Percentiles rank a stretch among this genome's conserved stretches.
Evolutionary conservation across 2,113 vertebrate genomes (phyloP).

Genomic region (Semicossyphus pulcher): DNA sequence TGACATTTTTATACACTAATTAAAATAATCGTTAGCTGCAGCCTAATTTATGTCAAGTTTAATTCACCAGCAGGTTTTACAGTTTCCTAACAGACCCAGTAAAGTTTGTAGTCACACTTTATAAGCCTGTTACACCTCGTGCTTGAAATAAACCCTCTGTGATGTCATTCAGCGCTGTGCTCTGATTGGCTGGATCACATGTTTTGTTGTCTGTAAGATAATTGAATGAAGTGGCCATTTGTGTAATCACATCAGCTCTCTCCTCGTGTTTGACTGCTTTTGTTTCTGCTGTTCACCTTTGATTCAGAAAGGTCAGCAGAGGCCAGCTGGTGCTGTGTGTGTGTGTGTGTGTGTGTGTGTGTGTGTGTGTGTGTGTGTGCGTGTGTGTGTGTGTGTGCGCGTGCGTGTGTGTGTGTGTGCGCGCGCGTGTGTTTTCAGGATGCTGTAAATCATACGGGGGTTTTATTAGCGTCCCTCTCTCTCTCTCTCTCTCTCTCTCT

Average conservation of each 20-base stretch:
- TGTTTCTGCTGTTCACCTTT: conserved; percentile 26
- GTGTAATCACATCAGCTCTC: conserved; percentile 5
- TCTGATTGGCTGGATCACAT: neutral
- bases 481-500: conserved; percentile 25
- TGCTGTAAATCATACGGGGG: conserved; percentile 38
- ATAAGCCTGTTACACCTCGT: conserved; percentile 3
- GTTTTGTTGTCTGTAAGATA: neutral
- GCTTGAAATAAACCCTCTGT: neutral
- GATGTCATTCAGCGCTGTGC: neutral
- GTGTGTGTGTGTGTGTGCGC: conserved; percentile 8
- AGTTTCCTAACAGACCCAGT: neutral
- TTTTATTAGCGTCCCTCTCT: conserved; percentile 49
- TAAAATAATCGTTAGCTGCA: too few relatives aligned
- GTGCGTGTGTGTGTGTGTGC: conserved; percentile 18
- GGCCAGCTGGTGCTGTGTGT: conserved; percentile 41
- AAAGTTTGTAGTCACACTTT: conserved; percentile 7
- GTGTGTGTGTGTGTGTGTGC: neutral
- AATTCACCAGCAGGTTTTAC: neutral
- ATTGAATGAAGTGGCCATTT: neutral
- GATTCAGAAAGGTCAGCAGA: conserved; percentile 48
- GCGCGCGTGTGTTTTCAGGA: conserved; percentile 3
- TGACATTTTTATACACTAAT: too few relatives aligned
- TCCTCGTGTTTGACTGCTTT: conserved; percentile 35
- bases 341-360: conserved; percentile 18
- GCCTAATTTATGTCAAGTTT: neutral